phyloP scores from a whole-genome alignment of 1,140 invertebrate genomes.

The Drosophila biarmipes region DNA sequence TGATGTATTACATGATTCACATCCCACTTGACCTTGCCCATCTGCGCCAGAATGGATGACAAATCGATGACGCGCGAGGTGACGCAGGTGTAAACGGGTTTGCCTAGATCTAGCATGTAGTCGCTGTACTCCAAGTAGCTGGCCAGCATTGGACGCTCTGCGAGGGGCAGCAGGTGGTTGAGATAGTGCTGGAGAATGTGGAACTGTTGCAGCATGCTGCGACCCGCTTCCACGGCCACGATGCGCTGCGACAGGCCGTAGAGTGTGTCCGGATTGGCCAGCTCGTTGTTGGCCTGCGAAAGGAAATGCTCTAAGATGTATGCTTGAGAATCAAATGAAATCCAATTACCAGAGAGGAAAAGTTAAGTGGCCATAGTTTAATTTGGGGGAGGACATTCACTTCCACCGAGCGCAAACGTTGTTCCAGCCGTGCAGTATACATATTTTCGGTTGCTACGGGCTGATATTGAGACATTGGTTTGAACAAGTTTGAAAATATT shows the following conservation, averaged over 20 bases:
- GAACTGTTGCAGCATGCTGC: slow-evolving; percentile 95
- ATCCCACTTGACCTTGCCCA: slow-evolving; percentile 98
- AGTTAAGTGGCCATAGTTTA: slow-evolving; percentile 80
- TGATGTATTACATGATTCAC: slow-evolving; percentile 97
- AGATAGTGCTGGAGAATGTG: slow-evolving; percentile 93
- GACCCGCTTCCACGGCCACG: slow-evolving; percentile 95
- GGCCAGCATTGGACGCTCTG: slow-evolving; percentile 83
- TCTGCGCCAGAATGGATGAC: slow-evolving; percentile 90
- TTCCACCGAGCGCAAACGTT: slow-evolving; percentile 90
- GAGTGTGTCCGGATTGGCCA: slow-evolving; percentile 89
- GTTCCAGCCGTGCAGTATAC: slow-evolving; percentile 89
- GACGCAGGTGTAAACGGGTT: slow-evolving; percentile 94
- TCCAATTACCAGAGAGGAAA: slow-evolving; percentile 72
- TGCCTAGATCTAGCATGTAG: slow-evolving; percentile 88
- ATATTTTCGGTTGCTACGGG: slow-evolving; percentile 86
- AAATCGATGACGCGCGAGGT: slow-evolving; percentile 92
- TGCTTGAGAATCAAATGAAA: not conserved
- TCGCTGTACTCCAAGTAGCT: slow-evolving; percentile 85
- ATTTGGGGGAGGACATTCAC: slow-evolving; percentile 86
- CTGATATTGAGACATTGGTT: slow-evolving; percentile 47
- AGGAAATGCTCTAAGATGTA: not conserved
- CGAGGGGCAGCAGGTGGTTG: slow-evolving; percentile 88
- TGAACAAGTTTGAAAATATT: not conserved
- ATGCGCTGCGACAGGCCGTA: slow-evolving; percentile 94
- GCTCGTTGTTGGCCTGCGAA: slow-evolving; percentile 85